phyloP scores from a whole-genome alignment of 2,113 vertebrate genomes.

The Stegastes partitus region DNA sequence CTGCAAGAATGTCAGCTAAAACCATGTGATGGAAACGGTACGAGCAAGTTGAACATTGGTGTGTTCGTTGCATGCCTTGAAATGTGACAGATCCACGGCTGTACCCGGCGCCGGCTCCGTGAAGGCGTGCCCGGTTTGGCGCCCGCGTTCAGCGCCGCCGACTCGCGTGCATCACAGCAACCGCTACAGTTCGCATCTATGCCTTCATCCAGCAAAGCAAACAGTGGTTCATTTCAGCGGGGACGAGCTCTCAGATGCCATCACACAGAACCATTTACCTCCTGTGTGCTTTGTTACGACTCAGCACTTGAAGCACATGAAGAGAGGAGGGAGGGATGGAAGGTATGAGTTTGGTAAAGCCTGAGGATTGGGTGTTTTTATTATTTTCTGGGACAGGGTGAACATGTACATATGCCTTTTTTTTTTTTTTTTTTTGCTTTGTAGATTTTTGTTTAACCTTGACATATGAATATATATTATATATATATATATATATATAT shows the following conservation, averaged over 20 bases:
- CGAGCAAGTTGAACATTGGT: constrained; percentile 79
- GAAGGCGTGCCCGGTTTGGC: constrained; percentile 31
- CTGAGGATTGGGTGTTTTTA: constrained; percentile 46
- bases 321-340: constrained; percentile 44
- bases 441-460: constrained; percentile 84
- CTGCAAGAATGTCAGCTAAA: constrained; percentile 75
- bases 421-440: constrained; percentile 86
- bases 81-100: constrained; percentile 80
- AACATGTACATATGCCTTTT: constrained; percentile 94
- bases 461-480: constrained; percentile 86
- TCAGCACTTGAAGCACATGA: constrained; percentile 50
- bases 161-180: constrained; percentile 78
- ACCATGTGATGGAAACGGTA: constrained; percentile 75
- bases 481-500: constrained; percentile 84
- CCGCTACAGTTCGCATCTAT: constrained; percentile 64
- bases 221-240: constrained; percentile 38
- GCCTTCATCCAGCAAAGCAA: constrained; percentile 81
- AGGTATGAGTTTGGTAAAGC: constrained; percentile 64
- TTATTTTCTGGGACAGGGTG: constrained; percentile 69
- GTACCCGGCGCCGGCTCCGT: constrained; percentile 70
- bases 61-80: constrained; percentile 85
- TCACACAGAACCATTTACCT: constrained; percentile 83
- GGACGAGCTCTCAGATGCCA: constrained; percentile 80
- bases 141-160: constrained; percentile 67
- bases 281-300: constrained; percentile 74